Evolutionary conservation across 2,113 vertebrate genomes (phyloP).

Genomic region (Grantiella picta): DNA sequence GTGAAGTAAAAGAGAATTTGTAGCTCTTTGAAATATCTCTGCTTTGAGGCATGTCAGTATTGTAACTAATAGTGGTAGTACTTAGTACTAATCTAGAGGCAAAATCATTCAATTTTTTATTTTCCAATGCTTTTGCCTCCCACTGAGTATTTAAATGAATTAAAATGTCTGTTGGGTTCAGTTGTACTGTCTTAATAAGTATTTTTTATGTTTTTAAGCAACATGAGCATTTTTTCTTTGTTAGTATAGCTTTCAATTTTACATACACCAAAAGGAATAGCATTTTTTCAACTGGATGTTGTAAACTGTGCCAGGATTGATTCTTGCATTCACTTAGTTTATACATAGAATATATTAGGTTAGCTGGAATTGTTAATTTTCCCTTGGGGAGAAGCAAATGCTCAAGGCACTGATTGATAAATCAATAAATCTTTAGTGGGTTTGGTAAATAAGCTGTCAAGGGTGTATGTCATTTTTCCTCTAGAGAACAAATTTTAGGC

Average conservation of each 20-base stretch:
- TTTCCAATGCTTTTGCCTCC: conserved; percentile 54
- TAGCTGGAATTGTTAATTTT: conserved; percentile 83
- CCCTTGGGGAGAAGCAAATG: conserved; percentile 80
- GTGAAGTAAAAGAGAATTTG: conserved; percentile 28
- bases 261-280: conserved; percentile 51
- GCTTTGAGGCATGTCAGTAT: conserved; percentile 36
- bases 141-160: conserved; percentile 58
- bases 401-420: conserved; percentile 91
- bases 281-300: conserved; percentile 46
- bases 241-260: conserved; percentile 70
- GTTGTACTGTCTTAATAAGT: conserved; percentile 66
- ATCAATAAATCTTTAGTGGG: conserved; percentile 97
- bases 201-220: conserved; percentile 62
- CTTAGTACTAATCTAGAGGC: conserved; percentile 65
- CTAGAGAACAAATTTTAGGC: conserved; percentile 76
- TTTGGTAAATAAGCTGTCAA: conserved; percentile 95
- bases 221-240: conserved; percentile 57
- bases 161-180: conserved; percentile 63
- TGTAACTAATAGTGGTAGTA: conserved; percentile 35
- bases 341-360: conserved; percentile 77
- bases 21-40: conserved; percentile 26
- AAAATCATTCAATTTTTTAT: conserved; percentile 64
- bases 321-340: conserved; percentile 70
- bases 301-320: conserved; percentile 68
- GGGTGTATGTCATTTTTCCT: conserved; percentile 77